These are phyloP conservation scores for Gymnobelideus leadbeateri DNA, from an alignment of 2,113 vertebrate genomes.

Conservation along the genomic window DNA sequence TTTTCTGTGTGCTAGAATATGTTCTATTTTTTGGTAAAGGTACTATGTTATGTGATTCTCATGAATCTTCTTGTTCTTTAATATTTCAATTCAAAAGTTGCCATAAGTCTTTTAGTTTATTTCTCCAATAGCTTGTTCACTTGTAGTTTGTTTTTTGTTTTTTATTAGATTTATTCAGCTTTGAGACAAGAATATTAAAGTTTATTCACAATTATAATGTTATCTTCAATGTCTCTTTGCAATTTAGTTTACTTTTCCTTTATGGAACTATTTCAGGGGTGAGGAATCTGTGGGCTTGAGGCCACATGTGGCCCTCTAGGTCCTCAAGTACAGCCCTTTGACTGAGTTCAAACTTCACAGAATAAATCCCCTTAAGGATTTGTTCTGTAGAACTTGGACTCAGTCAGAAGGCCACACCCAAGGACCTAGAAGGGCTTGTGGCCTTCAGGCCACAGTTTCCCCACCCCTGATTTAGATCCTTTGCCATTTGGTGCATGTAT, in stretches of 20 bases:
- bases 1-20: not conserved
- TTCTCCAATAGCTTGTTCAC: not conserved
- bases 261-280: not conserved
- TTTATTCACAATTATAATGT: not conserved
- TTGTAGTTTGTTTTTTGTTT: not conserved
- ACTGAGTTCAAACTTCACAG: too few relatives aligned
- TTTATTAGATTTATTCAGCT: not conserved
- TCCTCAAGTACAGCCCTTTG: too few relatives aligned
- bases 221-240: not conserved
- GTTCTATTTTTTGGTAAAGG: not conserved
- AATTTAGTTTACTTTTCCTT: not conserved
- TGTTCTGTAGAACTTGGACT: too few relatives aligned
- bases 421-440: too few relatives aligned
- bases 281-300: too few relatives aligned
- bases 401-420: too few relatives aligned
- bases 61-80: not conserved
- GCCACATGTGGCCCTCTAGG: too few relatives aligned
- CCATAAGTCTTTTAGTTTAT: not conserved
- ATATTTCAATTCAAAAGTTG: not conserved
- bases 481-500: not conserved
- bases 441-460: too few relatives aligned
- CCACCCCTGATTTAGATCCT: not conserved
- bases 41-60: not conserved
- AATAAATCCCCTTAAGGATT: too few relatives aligned
- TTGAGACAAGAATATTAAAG: not conserved